Conservation (phyloP, 2,113 vertebrate species). For the Ceyx melanurus region DNA sequence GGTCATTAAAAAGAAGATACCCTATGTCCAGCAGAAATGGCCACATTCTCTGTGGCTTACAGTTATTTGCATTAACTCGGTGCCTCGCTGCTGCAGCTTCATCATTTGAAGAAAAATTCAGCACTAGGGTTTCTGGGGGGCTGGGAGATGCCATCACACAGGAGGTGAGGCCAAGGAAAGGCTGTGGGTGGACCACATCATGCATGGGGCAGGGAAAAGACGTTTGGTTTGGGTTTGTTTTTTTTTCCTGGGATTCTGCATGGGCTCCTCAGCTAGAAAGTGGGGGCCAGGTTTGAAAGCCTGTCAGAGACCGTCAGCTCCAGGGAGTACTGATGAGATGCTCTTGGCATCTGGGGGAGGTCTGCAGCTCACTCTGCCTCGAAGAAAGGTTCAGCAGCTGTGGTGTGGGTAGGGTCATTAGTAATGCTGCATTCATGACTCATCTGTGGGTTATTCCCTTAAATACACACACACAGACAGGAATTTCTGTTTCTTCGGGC, state of each 20-base stretch:
- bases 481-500: conserved; percentile 13
- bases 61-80: background rate
- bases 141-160: background rate
- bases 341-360: conserved; percentile 26
- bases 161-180: background rate
- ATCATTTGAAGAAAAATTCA: background rate
- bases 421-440: conserved; percentile 60
- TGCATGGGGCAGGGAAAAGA: background rate
- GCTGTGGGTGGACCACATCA: background rate
- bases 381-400: conserved; percentile 54
- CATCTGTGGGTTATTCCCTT: conserved; percentile 50
- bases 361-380: conserved; percentile 27
- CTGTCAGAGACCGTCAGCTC: conserved; percentile 1
- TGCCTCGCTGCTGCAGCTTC: background rate
- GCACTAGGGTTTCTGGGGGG: background rate
- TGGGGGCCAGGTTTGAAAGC: background rate
- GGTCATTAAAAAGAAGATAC: background rate
- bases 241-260: background rate
- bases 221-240: background rate
- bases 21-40: background rate
- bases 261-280: background rate
- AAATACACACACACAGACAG: conserved; percentile 20
- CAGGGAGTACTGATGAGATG: background rate
- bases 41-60: background rate
- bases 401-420: conserved; percentile 65